Evolutionary conservation across 2,113 vertebrate species (phyloP).

Genomic region (Danionella cerebrum): DNA sequence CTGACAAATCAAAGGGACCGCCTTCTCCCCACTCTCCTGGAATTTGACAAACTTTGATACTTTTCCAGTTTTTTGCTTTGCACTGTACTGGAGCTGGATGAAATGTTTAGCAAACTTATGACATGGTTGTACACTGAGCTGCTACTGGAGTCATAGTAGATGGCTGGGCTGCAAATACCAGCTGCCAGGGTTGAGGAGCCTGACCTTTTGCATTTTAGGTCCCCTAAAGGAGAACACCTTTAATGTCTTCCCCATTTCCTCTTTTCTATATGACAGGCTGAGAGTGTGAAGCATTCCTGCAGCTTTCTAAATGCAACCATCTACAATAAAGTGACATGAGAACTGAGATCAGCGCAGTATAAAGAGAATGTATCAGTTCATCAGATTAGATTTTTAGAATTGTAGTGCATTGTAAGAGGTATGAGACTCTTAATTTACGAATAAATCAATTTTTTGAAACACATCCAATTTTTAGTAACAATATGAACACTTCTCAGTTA

Average conservation of each 20-base stretch:
- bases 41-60: slow-evolving; percentile 1
- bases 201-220: slow-evolving; percentile 51
- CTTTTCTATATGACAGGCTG: slow-evolving; percentile 10
- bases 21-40: too few relatives aligned
- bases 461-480: too few relatives aligned
- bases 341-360: too few relatives aligned
- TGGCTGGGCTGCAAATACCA: slow-evolving; percentile 54
- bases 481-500: too few relatives aligned
- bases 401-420: too few relatives aligned
- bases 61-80: neutral
- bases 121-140: slow-evolving; percentile 19
- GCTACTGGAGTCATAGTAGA: slow-evolving; percentile 17
- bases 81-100: neutral
- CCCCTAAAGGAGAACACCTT: slow-evolving; percentile 36
- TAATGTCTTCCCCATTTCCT: slow-evolving; percentile 4
- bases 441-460: too few relatives aligned
- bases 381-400: too few relatives aligned
- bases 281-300: neutral
- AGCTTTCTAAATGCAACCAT: neutral
- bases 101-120: slow-evolving; percentile 35
- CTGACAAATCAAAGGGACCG: too few relatives aligned
- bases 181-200: slow-evolving; percentile 45
- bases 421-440: too few relatives aligned
- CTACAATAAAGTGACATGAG: too few relatives aligned
- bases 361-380: too few relatives aligned